These are phyloP conservation scores for Myripristis jacobus DNA, from an alignment of 2,797 vertebrate species.

Conservation along the genomic window DNA sequence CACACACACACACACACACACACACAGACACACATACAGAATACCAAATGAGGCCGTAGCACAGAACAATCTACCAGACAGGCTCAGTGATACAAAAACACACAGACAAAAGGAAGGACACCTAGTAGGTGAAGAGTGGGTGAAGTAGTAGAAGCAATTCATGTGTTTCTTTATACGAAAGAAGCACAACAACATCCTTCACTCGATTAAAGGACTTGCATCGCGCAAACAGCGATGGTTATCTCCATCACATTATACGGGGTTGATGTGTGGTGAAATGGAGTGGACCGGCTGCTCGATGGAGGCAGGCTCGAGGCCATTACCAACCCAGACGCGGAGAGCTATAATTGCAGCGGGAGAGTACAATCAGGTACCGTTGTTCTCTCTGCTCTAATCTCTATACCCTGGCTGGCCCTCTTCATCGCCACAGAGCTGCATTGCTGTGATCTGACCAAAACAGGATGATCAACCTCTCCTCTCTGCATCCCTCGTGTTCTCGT, in stretches of 20 bases:
- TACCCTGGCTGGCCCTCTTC: constrained; percentile 44
- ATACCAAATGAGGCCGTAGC: constrained; percentile 74
- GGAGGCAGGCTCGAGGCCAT: constrained; percentile 58
- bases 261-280: constrained; percentile 51
- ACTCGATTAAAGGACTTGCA: constrained; percentile 59
- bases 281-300: constrained; percentile 50
- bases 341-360: constrained; percentile 67
- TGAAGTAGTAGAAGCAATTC: constrained; percentile 58
- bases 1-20: constrained; percentile 15
- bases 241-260: constrained; percentile 61
- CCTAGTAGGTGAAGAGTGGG: constrained; percentile 57
- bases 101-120: constrained; percentile 47
- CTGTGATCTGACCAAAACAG: constrained; percentile 26
- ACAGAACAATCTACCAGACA: constrained; percentile 75
- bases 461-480: neutral
- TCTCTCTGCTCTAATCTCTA: constrained; percentile 68
- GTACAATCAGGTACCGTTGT: constrained; percentile 68
- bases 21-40: constrained; percentile 32
- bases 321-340: constrained; percentile 49
- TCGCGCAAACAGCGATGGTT: constrained; percentile 48
- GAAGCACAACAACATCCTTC: constrained; percentile 63
- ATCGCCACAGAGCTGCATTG: constrained; percentile 32
- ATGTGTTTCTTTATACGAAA: constrained; percentile 58
- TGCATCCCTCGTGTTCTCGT: constrained; percentile 16
- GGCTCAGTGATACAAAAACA: constrained; percentile 75